phyloP scores from a whole-genome alignment of 2,888 invertebrate species.

The Ligdia adustata region DNA sequence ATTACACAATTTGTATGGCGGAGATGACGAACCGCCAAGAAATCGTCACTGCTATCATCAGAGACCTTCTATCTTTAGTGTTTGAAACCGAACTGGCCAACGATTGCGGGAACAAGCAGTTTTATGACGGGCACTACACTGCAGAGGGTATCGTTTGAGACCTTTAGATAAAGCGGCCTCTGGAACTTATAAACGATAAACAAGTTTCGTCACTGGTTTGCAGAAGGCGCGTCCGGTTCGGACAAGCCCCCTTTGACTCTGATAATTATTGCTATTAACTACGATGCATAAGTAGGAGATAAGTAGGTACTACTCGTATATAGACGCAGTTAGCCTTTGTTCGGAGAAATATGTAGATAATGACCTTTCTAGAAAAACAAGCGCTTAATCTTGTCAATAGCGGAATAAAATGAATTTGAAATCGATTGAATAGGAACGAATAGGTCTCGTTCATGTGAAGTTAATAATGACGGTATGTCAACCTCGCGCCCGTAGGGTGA shows the following conservation, averaged over 20 bases:
- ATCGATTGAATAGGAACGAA: background rate
- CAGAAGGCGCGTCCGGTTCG: slow-evolving; percentile 31
- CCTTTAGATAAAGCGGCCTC: slow-evolving; percentile 58
- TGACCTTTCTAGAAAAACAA: slow-evolving; percentile 10
- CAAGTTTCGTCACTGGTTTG: slow-evolving; percentile 47
- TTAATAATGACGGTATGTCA: too few relatives aligned
- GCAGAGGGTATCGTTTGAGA: slow-evolving; percentile 59
- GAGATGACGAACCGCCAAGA: slow-evolving; percentile 51
- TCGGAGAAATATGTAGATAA: background rate
- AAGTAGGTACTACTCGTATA: too few relatives aligned
- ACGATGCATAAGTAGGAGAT: too few relatives aligned
- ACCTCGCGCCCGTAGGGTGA: too few relatives aligned
- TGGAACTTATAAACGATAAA: slow-evolving; percentile 39
- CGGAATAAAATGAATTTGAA: background rate
- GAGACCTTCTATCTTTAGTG: slow-evolving; percentile 45
- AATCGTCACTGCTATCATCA: slow-evolving; percentile 50
- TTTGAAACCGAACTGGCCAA: slow-evolving; percentile 58
- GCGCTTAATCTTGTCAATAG: background rate
- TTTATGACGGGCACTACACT: slow-evolving; percentile 55
- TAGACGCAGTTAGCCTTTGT: slow-evolving; percentile 10
- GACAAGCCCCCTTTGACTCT: slow-evolving; percentile 64
- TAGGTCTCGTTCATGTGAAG: too few relatives aligned
- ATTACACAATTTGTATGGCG: slow-evolving; percentile 42
- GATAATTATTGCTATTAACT: slow-evolving; percentile 9
- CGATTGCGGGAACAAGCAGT: slow-evolving; percentile 53